Conservation (phyloP, 2,113 vertebrate genomes). For the Rattus norvegicus region DNA sequence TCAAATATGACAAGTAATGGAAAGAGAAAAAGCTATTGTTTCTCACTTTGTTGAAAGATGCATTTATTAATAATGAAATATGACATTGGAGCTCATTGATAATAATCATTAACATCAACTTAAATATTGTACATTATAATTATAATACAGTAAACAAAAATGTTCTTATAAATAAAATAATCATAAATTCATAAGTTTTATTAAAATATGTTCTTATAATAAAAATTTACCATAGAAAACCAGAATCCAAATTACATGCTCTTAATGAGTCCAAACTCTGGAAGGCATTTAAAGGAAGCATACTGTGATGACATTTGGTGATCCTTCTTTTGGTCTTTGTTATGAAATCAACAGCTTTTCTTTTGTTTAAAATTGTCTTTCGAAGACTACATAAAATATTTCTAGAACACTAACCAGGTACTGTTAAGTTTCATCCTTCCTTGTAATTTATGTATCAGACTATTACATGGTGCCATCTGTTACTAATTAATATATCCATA, state of each 20-base stretch:
- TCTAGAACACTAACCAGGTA: conserved; percentile 67
- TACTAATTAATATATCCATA: conserved; percentile 65
- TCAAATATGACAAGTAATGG: neutral
- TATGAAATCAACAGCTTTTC: conserved; percentile 65
- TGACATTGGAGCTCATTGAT: neutral
- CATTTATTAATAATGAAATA: neutral
- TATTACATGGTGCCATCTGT: conserved; percentile 19
- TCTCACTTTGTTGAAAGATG: neutral
- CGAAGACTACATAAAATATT: conserved; percentile 66
- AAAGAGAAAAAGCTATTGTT: neutral
- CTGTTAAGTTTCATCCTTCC: conserved; percentile 55
- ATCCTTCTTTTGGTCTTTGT: conserved; percentile 45
- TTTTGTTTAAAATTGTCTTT: conserved; percentile 65
- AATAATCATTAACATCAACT: neutral
- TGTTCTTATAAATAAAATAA: neutral
- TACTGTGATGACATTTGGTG: conserved; percentile 65
- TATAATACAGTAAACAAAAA: neutral
- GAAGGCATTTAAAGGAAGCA: neutral
- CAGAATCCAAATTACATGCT: neutral
- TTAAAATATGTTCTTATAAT: neutral
- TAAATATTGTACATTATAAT: neutral
- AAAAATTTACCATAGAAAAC: conserved; percentile 13
- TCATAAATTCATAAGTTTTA: neutral
- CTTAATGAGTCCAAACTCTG: neutral
- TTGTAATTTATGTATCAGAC: conserved; percentile 45